Base-by-base conservation (phyloP, 2,113 vertebrate genomes). In the Paedocypris sp. region DNA sequence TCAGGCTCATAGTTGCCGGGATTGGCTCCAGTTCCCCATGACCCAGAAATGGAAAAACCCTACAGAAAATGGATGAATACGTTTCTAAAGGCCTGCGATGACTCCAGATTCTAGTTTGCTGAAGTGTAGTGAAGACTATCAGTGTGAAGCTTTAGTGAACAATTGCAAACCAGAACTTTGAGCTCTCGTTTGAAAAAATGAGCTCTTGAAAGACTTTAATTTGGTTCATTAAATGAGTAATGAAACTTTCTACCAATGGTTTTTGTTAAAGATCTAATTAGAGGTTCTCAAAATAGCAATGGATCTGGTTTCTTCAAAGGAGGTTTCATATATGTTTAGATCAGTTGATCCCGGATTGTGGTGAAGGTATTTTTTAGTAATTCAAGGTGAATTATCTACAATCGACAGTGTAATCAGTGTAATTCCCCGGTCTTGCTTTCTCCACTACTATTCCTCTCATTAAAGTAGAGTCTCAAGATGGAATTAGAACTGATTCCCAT, bases 281-380 rank as follows among this genome's bases (percentile, higher is more conserved):
- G 70, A 67, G 35, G 65, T 78, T 66, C 10, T 5, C 28, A 71
- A 77, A 79, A 77, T 75, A 71, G 49, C 13, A 79, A 83, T 82
- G 80, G 71, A 79, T 78, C 75, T 72, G 64, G 70, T 79, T 53
- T 57, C 75, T 76, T 83, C 76, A 83, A 82, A 83, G 75, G 64
- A 35, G 36, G 38, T 59, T 72, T 75, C 73, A 56, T 73, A 75
- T 73, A 52, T 53, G 48, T 45, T 64, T 60, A 74, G 75, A 75
- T 70, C 39, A 35, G 64, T 11, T 59, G 70, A 82, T 82, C 80
- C 79, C 66, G 75, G 77, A 71, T 79, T 79, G 66, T 67, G 67
- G 68, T 53, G 56, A 51, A 60, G 67, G 76, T 46, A 80, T 82
- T 79, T 80, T 56, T 58, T 22, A 43, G 39, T 73, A 73, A 78